Evolutionary conservation across 2,797 vertebrate genomes (phyloP).

Genomic region (Pseudomugil gertrudae): DNA sequence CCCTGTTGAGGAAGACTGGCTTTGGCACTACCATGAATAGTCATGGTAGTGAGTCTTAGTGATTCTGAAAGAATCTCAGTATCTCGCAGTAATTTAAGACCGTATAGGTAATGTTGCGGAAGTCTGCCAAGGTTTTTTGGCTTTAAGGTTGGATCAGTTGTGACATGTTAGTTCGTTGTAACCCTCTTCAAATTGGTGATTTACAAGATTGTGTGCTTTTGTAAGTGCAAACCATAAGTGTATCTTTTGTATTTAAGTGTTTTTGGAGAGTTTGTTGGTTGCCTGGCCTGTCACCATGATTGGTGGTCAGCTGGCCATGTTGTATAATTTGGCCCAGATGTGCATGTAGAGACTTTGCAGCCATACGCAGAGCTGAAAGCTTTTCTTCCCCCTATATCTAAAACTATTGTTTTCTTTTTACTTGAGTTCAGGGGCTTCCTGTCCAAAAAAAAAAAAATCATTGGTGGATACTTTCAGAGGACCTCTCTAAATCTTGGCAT

Average conservation of each 20-base stretch:
- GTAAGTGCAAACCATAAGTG: neutral
- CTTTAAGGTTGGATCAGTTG: slow-evolving; percentile 22
- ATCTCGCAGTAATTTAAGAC: slow-evolving; percentile 7
- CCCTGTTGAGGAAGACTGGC: slow-evolving; percentile 21
- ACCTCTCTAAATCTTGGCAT: slow-evolving; percentile 23
- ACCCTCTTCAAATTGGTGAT: slow-evolving; percentile 6
- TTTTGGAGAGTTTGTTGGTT: slow-evolving; percentile 44
- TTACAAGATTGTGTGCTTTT: neutral
- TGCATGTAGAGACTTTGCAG: slow-evolving; percentile 49
- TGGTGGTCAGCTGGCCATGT: slow-evolving; percentile 55
- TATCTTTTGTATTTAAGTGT: slow-evolving; percentile 22
- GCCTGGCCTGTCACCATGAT: slow-evolving; percentile 51
- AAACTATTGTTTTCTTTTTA: slow-evolving; percentile 42
- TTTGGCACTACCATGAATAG: slow-evolving; percentile 16
- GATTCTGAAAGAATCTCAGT: neutral
- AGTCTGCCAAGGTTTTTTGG: slow-evolving; percentile 5
- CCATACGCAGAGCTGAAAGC: slow-evolving; percentile 51
- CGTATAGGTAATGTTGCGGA: slow-evolving; percentile 6
- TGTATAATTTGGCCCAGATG: slow-evolving; percentile 71
- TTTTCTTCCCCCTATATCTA: slow-evolving; percentile 18
- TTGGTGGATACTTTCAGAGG: slow-evolving; percentile 23
- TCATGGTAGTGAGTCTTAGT: slow-evolving; percentile 15
- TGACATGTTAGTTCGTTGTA: slow-evolving; percentile 9
- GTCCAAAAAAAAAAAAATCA: slow-evolving; percentile 11
- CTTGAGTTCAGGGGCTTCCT: slow-evolving; percentile 25